These are phyloP conservation scores for Julus scandinavius DNA, from an alignment of 2,888 invertebrate genomes.

Conservation along the genomic window DNA sequence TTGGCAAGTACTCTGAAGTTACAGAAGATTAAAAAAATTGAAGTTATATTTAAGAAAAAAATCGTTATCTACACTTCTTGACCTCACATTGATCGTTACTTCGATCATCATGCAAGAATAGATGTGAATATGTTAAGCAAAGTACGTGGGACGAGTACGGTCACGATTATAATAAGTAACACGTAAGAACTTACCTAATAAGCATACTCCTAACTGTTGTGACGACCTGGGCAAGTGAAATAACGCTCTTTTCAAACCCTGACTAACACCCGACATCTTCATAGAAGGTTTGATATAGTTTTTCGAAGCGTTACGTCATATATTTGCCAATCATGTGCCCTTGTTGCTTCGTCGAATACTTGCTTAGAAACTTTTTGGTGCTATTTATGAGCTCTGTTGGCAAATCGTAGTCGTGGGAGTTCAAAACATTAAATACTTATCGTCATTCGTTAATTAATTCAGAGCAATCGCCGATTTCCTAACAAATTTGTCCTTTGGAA, in stretches of 20 bases:
- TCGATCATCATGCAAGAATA: too few species aligned
- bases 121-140: not conserved
- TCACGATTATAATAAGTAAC: not conserved
- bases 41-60: too few species aligned
- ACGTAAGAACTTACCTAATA: slow-evolving; percentile 24
- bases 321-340: not conserved
- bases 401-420: not conserved
- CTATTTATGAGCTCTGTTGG: not conserved
- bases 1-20: too few species aligned
- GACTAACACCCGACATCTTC: slow-evolving; percentile 25
- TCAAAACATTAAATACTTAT: not conserved
- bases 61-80: not conserved
- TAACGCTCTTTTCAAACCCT: slow-evolving; percentile 28
- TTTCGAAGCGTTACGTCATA: not conserved
- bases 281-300: not conserved
- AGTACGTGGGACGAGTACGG: not conserved
- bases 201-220: slow-evolving; percentile 24
- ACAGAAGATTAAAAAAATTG: not conserved
- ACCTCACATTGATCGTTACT: not conserved
- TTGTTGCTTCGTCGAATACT: not conserved
- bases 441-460: too few species aligned
- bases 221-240: not conserved
- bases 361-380: not conserved
- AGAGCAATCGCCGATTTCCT: too few species aligned
- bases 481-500: too few species aligned